Evolutionary conservation across 1,140 invertebrate species (phyloP), one percentile per base, ranked within the genome.

Genomic region (Solenopsis fugax): DNA sequence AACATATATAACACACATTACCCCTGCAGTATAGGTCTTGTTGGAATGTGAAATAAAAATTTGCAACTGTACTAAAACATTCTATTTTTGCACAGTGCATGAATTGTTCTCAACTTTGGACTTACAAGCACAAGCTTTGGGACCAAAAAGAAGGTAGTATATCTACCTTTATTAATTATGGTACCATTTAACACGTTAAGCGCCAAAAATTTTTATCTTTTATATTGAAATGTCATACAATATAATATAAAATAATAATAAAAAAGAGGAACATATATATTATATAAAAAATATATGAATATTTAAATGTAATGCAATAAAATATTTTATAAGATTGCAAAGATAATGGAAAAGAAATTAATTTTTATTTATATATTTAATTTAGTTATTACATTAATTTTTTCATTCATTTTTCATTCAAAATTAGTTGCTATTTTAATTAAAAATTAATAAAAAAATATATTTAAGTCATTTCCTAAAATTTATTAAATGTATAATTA

Each of bases 81-180:
- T 62, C 72, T 89, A 76, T 93, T 94, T 93, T 91, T 92, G 88
- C 85, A 89, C 91, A 94, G 93, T 92, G 92, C 91, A 94, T 90
- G 91, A 92, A 84, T 90, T 94, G 86, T 81, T 93, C 75, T 87
- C 93, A 85, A 93, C 88, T 91, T 89, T 94, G 92, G 90, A 92
- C 88, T 91, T 94, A 92, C 87, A 92, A 86, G 90, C 86, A 92
- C 87, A 92, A 86, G 90, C 86, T 85, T 89, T 90, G 73, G 91
- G 71, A 90, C 62, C 76, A 86, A 87, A 92, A 75, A 77, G 64
- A 87, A 89, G 85, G 62, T 88, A 84, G 78, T 87, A 45, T 67
- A 56, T 3, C 65, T 69, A 48, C 65, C 65, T 69, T 48, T 48
- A 69, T 24, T 50, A 87, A 48, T 56, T 85, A 24, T n/a, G 7